Evolutionary conservation across 2,797 vertebrate genomes (phyloP), one percentile per base, ranked within the genome.

Genomic region (Lepilemur ruficaudatus): DNA sequence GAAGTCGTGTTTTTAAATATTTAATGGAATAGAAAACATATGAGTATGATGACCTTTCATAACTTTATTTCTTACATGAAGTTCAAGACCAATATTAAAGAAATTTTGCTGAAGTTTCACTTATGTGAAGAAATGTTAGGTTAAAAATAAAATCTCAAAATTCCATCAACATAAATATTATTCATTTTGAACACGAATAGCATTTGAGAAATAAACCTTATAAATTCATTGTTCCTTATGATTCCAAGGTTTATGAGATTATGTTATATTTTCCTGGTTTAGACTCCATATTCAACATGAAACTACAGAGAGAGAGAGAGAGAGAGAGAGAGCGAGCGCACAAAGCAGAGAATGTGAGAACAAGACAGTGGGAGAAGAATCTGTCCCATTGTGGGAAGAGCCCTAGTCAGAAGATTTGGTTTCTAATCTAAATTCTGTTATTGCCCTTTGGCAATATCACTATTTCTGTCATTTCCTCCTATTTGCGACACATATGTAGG

Each of bases 61-160:
- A 96, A 30, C 91, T 96, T 96, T 1, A 82, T 72, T 96, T 96
- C 67, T 63, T 50, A 94, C 46, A 72, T 83, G 65, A 94, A 93
- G n/a, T 78, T 80, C 70, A 48, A 12, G 7, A 72, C 61, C 38
- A 86, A 65, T 35, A 83, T n/a, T 83, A 61, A 63, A 63, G 41
- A 72, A 23, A 22, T 57, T 88, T 79, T 79, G 12, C n/a, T 73
- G 17, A 95, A 9, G 6, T 73, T 91, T 91, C 30, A 50, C 18
- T 69, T 86, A 52, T 8, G 35, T 63, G 25, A 90, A 69, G 46
- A 86, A 61, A 72, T 50, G 72, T 28, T 55, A 82, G n/a, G 5
- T 78, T 81, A 65, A 79, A 90, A 88, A 89, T 41, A 92, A 75
- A 70, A 61, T 89, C 38, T 15, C 8, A 3, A 92, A 61, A 72